Percentiles rank a stretch among this genome's conserved stretches.
These are phyloP conservation scores for Rhynchopsitta pachyrhyncha DNA, from an alignment of 2,113 vertebrate species.

Conservation along the genomic window DNA sequence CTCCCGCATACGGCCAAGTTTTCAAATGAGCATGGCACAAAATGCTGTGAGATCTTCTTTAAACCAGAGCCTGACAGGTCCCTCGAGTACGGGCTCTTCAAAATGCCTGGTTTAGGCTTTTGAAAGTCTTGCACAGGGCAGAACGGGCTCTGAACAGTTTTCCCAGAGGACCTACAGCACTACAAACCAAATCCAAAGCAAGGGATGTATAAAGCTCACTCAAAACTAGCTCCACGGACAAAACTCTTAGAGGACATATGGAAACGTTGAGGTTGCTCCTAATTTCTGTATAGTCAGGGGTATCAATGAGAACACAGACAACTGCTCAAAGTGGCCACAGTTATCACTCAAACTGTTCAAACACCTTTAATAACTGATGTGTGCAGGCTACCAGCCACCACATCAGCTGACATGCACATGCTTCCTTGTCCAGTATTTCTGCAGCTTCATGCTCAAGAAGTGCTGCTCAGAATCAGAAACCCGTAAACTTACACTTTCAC, in stretches of 20 bases:
- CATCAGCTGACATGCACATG: fast-evolving
- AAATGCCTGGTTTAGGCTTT: not conserved
- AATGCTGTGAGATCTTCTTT: not conserved
- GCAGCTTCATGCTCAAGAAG: not conserved
- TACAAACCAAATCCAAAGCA: not conserved
- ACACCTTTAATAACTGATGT: not conserved
- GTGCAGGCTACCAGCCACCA: not conserved
- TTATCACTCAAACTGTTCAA: not conserved
- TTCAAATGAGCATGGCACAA: not conserved
- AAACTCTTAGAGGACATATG: not conserved
- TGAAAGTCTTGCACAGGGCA: not conserved
- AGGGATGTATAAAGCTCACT: not conserved
- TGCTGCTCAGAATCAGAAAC: not conserved
- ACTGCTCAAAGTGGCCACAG: not conserved
- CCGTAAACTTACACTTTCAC: not conserved
- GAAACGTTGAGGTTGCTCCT: not conserved
- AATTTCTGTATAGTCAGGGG: not conserved
- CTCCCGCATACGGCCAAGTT: fast-evolving
- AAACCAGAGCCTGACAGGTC: not conserved
- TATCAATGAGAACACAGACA: not conserved
- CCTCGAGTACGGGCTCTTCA: not conserved
- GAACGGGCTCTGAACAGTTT: not conserved
- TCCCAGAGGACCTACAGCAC: not conserved
- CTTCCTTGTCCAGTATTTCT: not conserved
- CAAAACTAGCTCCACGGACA: not conserved